Conservation (phyloP, 2,888 invertebrate species). For the Diarsia dahlii region DNA sequence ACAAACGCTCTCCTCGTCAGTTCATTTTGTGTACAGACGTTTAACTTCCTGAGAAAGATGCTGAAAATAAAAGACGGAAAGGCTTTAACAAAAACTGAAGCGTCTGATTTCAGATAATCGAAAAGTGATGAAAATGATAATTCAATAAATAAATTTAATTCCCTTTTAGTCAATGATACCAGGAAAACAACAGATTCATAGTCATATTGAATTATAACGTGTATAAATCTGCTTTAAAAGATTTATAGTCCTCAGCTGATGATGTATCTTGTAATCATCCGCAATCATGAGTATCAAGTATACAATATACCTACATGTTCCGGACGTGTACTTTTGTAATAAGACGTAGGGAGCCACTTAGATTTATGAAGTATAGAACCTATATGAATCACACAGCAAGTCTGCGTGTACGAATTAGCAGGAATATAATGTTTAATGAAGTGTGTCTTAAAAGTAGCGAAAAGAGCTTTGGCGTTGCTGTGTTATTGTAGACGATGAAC, state of each 20-base stretch:
- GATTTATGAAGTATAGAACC: background rate
- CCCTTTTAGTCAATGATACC: constrained; percentile 4
- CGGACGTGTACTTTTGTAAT: constrained; percentile 70
- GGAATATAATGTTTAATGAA: background rate
- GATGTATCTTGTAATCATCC: constrained; percentile 70
- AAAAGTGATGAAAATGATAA: background rate
- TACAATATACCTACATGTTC: constrained; percentile 62
- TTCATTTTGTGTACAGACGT: too few relatives aligned
- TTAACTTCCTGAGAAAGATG: background rate
- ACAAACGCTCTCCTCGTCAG: too few relatives aligned
- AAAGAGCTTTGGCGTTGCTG: background rate
- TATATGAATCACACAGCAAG: background rate
- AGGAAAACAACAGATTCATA: constrained; percentile 30
- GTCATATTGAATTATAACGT: constrained; percentile 17
- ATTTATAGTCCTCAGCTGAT: constrained; percentile 21
- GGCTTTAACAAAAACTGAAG: background rate
- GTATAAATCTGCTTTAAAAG: constrained; percentile 11
- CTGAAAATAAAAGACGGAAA: background rate
- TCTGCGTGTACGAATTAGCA: background rate
- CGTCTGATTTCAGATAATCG: background rate
- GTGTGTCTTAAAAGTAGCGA: background rate
- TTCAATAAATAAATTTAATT: constrained; percentile 21
- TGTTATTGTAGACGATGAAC: too few relatives aligned
- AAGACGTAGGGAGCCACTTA: constrained; percentile 34
- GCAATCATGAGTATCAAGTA: constrained; percentile 73